Conservation (phyloP, 2,797 vertebrate genomes). For the Pyrrhura leucotis region DNA sequence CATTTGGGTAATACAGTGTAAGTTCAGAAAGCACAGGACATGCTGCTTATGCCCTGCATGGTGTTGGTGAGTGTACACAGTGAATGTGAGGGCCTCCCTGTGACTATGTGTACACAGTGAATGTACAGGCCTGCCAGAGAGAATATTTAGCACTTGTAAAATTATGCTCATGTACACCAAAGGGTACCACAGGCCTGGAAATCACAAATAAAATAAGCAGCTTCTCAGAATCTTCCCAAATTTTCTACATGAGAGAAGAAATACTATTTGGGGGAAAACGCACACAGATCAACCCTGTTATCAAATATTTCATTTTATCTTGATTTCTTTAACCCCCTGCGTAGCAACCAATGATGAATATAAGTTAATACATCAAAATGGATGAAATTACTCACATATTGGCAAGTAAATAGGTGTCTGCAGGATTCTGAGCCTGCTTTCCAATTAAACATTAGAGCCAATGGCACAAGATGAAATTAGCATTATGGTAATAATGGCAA, state of each 20-base stretch:
- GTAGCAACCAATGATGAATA: not conserved
- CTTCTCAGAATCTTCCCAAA: not conserved
- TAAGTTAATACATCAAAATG: not conserved
- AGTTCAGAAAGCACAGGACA: not conserved
- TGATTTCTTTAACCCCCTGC: not conserved
- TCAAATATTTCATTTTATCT: not conserved
- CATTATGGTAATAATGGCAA: not conserved
- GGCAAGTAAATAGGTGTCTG: not conserved
- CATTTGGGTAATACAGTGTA: not conserved
- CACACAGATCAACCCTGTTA: not conserved
- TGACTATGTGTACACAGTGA: not conserved
- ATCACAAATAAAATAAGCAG: not conserved
- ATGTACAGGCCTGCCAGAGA: not conserved
- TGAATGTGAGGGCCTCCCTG: not conserved
- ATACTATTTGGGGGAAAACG: not conserved
- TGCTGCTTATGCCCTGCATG: not conserved
- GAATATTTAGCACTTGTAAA: not conserved
- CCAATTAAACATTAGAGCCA: not conserved
- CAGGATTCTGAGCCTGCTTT: not conserved
- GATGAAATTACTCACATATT: not conserved
- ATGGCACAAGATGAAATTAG: slow-evolving; percentile 1
- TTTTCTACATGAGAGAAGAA: not conserved
- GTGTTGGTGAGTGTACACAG: not conserved
- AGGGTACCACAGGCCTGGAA: not conserved
- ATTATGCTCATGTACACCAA: not conserved